Evolutionary conservation across 2,797 vertebrate genomes (phyloP).

Genomic region (Sternarchorhynchus goeldii): DNA sequence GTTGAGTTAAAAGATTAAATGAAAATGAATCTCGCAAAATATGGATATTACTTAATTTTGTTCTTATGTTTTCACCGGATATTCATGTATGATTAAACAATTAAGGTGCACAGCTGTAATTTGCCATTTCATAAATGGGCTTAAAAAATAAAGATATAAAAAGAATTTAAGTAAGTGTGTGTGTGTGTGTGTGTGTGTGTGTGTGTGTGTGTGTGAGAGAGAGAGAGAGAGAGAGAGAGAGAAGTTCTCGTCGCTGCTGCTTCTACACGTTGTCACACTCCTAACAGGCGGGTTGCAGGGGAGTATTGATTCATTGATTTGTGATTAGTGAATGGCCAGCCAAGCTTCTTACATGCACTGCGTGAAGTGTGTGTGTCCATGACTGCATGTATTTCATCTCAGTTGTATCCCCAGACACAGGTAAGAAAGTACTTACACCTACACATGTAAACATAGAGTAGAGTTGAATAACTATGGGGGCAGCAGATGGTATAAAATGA

Average conservation of each 20-base stretch:
- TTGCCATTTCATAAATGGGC: constrained; percentile 1
- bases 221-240: too few relatives aligned
- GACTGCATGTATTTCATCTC: too few relatives aligned
- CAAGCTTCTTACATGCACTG: background rate
- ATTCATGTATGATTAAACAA: background rate
- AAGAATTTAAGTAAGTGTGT: background rate
- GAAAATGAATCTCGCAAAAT: constrained; percentile 5
- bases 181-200: background rate
- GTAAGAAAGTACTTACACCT: too few relatives aligned
- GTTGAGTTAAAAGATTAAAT: background rate
- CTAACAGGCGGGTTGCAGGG: background rate
- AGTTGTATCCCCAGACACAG: too few relatives aligned
- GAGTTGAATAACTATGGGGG: too few relatives aligned
- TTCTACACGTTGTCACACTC: background rate
- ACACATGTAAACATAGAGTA: too few relatives aligned
- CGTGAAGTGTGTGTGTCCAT: too few relatives aligned
- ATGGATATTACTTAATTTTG: background rate
- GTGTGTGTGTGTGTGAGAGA: background rate
- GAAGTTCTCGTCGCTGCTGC: background rate
- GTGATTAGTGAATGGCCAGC: constrained; percentile 32
- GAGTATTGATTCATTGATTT: constrained; percentile 11
- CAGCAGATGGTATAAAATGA: too few relatives aligned
- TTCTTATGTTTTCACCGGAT: background rate
- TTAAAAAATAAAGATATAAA: background rate
- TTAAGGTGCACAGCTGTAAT: background rate